phyloP scores from a whole-genome alignment of 2,888 invertebrate genomes.

The Acronicta aceris region DNA sequence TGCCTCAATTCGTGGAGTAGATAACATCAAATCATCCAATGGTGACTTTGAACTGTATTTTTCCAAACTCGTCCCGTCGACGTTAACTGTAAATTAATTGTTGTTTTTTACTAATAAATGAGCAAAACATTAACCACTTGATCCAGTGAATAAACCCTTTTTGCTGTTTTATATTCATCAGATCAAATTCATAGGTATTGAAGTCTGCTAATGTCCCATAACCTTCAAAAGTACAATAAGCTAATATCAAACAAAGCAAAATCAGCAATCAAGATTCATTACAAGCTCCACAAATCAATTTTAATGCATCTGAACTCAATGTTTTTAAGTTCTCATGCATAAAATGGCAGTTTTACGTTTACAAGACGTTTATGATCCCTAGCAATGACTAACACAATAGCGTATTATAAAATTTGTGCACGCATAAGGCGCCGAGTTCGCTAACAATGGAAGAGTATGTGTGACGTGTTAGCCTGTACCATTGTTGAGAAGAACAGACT shows the following conservation, averaged over 20 bases:
- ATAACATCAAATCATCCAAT: neutral
- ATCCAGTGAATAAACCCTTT: too few species aligned
- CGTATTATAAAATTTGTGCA: constrained; percentile 53
- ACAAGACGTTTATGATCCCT: constrained; percentile 36
- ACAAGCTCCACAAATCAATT: constrained; percentile 20
- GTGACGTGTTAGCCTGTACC: constrained; percentile 40
- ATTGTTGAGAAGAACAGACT: constrained; percentile 50
- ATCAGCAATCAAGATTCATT: constrained; percentile 16
- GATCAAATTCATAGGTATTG: neutral
- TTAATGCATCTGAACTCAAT: constrained; percentile 27
- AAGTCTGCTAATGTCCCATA: neutral
- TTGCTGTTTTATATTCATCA: too few species aligned
- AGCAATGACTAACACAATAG: constrained; percentile 47
- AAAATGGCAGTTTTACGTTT: constrained; percentile 38
- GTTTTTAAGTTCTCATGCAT: constrained; percentile 34
- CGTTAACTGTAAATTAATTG: neutral
- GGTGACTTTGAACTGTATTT: neutral
- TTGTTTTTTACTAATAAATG: too few species aligned
- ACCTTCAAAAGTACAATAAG: constrained; percentile 2
- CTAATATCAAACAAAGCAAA: constrained; percentile 13
- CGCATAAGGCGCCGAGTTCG: constrained; percentile 32
- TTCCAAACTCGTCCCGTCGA: neutral
- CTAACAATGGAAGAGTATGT: constrained; percentile 49
- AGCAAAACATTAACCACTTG: too few species aligned
- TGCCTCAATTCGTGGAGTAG: neutral